Evolutionary conservation across 2,113 vertebrate species (phyloP), one percentile per base, ranked within the genome.

Genomic region (Petaurus breviceps): DNA sequence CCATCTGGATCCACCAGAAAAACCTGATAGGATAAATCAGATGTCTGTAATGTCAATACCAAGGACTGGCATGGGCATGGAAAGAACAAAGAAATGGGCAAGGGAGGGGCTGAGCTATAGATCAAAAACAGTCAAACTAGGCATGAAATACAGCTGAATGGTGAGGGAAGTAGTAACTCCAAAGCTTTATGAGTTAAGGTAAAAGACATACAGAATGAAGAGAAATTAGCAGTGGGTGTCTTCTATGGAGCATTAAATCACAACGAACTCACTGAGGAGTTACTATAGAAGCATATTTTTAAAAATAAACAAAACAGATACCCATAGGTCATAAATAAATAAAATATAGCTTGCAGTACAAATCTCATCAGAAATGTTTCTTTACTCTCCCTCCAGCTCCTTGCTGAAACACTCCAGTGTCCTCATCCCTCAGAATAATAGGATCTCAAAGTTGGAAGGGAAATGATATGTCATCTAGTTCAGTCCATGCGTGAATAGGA

Each of bases 1-100:
- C 95, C 28, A 52, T 89, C 92, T 68, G 94, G 93, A 84, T 5
- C 23, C 96, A 95, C 28, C 14, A 0, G 92, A 68, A 94, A 77
- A 97, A 96, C 89, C 93, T 94, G 95, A 84, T 57, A 90, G 91
- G 93, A 96, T 97, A 97, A 98, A 97, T 97, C 95, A 98, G 93
- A 50, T 5, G 95, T 46, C 96, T 89, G 52, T 94, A 96, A 95
- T 51, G 95, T 96, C 98, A 95, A 95, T 96, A 96, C 68, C 8
- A 51, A 95, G 92, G 90, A 92, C 94, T 54, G 95, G 95, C 95
- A 95, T 96, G 96, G 95, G 92, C 68, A 92, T 77, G 84, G 94
- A 94, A 90, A 94, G 92, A 92, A 97, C 92, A 92, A 96, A 96
- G 95, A 94, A 93, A 92, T 95, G 61, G 93, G 89, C 19, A 91